These are phyloP conservation scores for Conger conger DNA, from an alignment of 2,113 vertebrate genomes.

Conservation along the genomic window DNA sequence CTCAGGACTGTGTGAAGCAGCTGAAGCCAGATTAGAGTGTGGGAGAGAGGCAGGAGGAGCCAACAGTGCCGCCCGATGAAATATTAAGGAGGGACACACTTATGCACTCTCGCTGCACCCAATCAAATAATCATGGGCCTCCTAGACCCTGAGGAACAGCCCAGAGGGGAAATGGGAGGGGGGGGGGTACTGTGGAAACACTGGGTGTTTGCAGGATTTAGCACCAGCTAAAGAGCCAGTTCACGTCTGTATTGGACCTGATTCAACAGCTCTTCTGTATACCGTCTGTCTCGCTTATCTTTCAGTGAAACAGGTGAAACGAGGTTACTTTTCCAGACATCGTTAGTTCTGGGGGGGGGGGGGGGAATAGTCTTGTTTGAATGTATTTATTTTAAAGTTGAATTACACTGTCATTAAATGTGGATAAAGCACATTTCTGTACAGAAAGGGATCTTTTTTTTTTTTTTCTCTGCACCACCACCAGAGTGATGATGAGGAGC, in stretches of 20 bases:
- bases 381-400: not conserved
- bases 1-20: not conserved
- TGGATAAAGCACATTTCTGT: not conserved
- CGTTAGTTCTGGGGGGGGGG: not conserved
- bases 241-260: not conserved
- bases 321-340: not conserved
- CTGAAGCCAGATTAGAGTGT: not conserved
- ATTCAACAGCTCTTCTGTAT: not conserved
- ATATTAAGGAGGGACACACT: conserved; percentile 34
- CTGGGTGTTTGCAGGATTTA: too few relatives aligned
- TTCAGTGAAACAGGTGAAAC: not conserved
- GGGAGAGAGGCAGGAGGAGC: conserved; percentile 18
- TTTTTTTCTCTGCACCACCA: not conserved
- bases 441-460: not conserved
- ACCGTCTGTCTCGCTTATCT: not conserved
- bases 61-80: conserved; percentile 24
- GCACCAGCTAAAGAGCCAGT: too few relatives aligned
- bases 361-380: not conserved
- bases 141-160: conserved; percentile 12
- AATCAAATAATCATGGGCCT: conserved; percentile 37
- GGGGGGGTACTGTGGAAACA: not conserved
- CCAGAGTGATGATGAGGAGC: not conserved
- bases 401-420: not conserved
- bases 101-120: conserved; percentile 15
- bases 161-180: conserved; percentile 2